Evolutionary conservation across 1,140 invertebrate species (phyloP), one percentile per base, ranked within the genome.

Genomic region (Heliconius hermathena): DNA sequence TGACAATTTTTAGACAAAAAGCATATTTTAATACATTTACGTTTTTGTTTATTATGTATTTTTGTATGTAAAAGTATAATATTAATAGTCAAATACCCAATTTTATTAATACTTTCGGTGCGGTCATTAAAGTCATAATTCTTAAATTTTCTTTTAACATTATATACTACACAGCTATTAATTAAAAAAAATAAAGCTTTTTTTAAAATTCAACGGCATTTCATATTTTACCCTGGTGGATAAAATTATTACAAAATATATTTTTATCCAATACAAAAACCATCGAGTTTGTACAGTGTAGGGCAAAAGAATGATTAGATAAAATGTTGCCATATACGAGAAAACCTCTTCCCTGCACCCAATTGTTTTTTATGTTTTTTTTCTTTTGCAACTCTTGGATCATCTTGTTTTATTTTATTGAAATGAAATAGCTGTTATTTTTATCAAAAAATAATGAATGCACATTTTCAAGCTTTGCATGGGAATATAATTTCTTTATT

Each of bases 261-360:
- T 16, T 26, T 74, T 49, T 76, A 41, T 76, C 54, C 3, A 16
- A 66, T 22, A 66, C 13, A 66, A 76, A 84, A 80, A 84, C 87
- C 87, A 93, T 93, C 93, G 93, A 94, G 93, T 89, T 60, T 93
- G 93, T 94, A 94, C 93, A 94, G 93, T 93, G 88, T 91, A 90
- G 88, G 82, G 83, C 82, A 81, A 85, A 84, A 83, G 83, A 85
- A 80, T 85, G 8, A 87, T 89, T 87, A 81, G 84, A 89, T 82
- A 85, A 88, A 90, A 88, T 94, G 93, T 94, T 94, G 93, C 93
- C 93, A 90, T 76, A 81, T 83, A 74, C 13, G 11, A 66, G 11
- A 36, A 57, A n/a, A 73, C 81, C 71, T 75, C 73, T 57, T 83
- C 82, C 86, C 76, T 82, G 85, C 88, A 88, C 85, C 66, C 82